Evolutionary conservation across 2,113 vertebrate species (phyloP).

Genomic region (Circaetus gallicus): DNA sequence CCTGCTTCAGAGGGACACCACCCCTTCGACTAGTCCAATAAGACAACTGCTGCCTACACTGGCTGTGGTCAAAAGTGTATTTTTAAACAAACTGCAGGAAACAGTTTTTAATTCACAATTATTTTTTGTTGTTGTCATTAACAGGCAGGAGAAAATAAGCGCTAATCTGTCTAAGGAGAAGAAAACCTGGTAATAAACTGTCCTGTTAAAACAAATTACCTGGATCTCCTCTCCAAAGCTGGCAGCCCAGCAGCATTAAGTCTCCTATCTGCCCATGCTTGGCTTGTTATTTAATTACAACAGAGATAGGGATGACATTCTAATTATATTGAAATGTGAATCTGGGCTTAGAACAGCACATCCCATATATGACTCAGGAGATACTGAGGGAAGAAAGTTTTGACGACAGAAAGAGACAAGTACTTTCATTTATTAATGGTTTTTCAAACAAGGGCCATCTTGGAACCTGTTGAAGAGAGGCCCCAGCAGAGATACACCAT

Average conservation of each 20-base stretch:
- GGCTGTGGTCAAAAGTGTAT: background rate
- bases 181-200: background rate
- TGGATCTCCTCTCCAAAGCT: background rate
- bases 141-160: background rate
- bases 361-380: background rate
- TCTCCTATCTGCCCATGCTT: background rate
- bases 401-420: background rate
- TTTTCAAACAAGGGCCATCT: background rate
- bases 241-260: background rate
- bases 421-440: background rate
- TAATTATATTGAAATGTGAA: constrained; percentile 7
- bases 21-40: too few species aligned
- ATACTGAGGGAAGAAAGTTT: background rate
- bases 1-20: background rate
- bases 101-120: background rate
- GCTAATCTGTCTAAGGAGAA: background rate
- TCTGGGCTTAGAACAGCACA: background rate
- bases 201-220: background rate
- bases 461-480: background rate
- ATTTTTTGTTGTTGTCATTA: background rate
- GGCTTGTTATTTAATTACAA: constrained; percentile 24
- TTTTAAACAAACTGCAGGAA: background rate
- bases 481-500: background rate
- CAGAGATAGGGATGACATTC: background rate
- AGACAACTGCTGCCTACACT: background rate